These are phyloP conservation scores for Branchinecta sandiegonensis DNA, from an alignment of 2,888 invertebrate species.

Conservation along the genomic window DNA sequence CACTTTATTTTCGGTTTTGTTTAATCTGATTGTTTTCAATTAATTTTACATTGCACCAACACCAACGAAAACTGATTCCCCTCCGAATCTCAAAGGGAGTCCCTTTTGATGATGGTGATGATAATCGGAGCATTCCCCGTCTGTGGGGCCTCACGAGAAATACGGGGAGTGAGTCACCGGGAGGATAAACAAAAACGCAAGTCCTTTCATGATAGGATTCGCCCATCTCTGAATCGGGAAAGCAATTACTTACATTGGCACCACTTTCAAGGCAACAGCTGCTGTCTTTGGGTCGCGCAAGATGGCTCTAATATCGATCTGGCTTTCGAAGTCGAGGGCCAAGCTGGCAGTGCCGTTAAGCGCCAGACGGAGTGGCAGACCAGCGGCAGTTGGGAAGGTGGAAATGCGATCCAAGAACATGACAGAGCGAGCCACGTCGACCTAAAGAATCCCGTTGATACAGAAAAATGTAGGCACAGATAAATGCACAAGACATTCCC, in stretches of 20 bases:
- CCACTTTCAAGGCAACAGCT: constrained; percentile 50
- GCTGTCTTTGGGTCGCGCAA: constrained; percentile 45
- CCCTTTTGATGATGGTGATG: too few relatives aligned
- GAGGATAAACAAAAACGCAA: too few relatives aligned
- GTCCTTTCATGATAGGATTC: neutral
- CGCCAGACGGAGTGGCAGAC: constrained; percentile 61
- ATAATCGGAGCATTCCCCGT: too few relatives aligned
- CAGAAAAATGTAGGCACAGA: too few relatives aligned
- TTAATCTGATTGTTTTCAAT: too few relatives aligned
- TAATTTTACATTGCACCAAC: too few relatives aligned
- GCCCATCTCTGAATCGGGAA: neutral
- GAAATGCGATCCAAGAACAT: constrained; percentile 64
- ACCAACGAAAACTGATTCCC: too few relatives aligned
- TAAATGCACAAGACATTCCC: too few relatives aligned
- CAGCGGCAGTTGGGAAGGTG: constrained; percentile 66
- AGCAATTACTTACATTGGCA: constrained; percentile 45
- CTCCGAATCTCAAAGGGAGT: too few relatives aligned
- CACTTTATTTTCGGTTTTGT: too few relatives aligned
- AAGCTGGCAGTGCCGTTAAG: constrained; percentile 58
- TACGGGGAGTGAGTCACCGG: too few relatives aligned
- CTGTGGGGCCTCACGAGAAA: too few relatives aligned
- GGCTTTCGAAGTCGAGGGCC: constrained; percentile 54
- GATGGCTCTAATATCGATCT: constrained; percentile 53
- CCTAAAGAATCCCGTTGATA: constrained; percentile 26
- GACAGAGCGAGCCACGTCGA: constrained; percentile 37